Evolutionary conservation across 2,113 vertebrate genomes (phyloP).

Genomic region (Plestiodon gilberti): DNA sequence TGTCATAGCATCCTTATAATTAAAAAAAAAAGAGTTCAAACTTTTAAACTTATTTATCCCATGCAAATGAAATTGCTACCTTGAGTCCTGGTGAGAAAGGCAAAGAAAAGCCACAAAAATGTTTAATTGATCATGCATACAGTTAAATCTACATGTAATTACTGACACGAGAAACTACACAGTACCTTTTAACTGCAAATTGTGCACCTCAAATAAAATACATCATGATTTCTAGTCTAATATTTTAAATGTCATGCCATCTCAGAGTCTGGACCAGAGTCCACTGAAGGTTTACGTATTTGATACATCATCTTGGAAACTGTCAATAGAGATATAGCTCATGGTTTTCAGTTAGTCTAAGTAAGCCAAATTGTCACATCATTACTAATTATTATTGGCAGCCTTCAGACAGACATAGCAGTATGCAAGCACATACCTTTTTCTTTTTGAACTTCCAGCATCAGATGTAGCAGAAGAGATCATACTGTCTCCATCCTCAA

Average conservation of each 20-base stretch:
- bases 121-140: neutral
- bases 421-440: conserved; percentile 80
- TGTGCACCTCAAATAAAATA: neutral
- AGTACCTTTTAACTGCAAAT: neutral
- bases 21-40: neutral
- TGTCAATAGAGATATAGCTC: neutral
- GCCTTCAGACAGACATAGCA: neutral
- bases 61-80: neutral
- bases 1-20: neutral
- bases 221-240: neutral
- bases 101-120: neutral
- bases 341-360: neutral
- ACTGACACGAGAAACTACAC: neutral
- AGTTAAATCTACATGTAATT: neutral
- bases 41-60: neutral
- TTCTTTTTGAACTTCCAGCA: conserved; percentile 92
- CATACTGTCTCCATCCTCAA: conserved; percentile 96
- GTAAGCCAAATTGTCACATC: neutral
- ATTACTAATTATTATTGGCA: conserved; percentile 2
- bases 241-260: neutral
- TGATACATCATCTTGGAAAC: neutral
- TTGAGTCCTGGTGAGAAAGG: neutral
- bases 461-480: conserved; percentile 95
- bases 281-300: neutral
- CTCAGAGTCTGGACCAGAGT: neutral